phyloP scores from a whole-genome alignment of 2,888 invertebrate species.

The Strigamia maritima region DNA sequence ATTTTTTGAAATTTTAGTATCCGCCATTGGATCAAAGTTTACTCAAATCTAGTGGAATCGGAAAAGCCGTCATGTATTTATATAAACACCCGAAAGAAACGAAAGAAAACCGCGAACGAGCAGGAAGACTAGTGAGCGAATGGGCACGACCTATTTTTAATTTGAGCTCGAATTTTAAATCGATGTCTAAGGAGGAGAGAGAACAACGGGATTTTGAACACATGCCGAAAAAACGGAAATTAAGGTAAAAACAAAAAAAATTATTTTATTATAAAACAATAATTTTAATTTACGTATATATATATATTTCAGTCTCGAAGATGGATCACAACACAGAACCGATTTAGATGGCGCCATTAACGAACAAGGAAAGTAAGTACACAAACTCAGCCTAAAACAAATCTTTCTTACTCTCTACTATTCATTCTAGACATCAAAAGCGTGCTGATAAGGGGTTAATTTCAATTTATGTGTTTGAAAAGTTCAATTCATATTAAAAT shows the following conservation, averaged over 20 bases:
- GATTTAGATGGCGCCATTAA: constrained; percentile 65
- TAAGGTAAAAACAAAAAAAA: constrained; percentile 46
- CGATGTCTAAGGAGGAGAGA: constrained; percentile 88
- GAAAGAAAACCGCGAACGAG: constrained; percentile 82
- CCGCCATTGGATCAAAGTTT: constrained; percentile 83
- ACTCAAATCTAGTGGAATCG: constrained; percentile 92
- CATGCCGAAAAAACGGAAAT: constrained; percentile 61
- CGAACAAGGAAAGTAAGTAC: constrained; percentile 53
- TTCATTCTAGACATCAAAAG: background rate
- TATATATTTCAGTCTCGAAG: constrained; percentile 40
- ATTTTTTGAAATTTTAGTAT: constrained; percentile 61
- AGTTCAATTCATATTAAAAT: background rate
- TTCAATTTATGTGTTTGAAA: background rate
- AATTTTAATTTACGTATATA: background rate
- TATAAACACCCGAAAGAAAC: constrained; percentile 98
- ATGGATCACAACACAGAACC: constrained; percentile 51
- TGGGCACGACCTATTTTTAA: constrained; percentile 99
- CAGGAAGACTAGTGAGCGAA: constrained; percentile 89
- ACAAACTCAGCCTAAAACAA: background rate
- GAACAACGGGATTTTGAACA: constrained; percentile 88
- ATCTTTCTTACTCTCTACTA: background rate
- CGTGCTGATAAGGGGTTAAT: background rate
- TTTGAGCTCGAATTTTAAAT: constrained; percentile 83
- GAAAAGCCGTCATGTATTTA: constrained; percentile 98
- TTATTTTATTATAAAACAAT: background rate